Evolutionary conservation across 2,797 vertebrate species (phyloP).

Genomic region (Pantherophis vulpinus): DNA sequence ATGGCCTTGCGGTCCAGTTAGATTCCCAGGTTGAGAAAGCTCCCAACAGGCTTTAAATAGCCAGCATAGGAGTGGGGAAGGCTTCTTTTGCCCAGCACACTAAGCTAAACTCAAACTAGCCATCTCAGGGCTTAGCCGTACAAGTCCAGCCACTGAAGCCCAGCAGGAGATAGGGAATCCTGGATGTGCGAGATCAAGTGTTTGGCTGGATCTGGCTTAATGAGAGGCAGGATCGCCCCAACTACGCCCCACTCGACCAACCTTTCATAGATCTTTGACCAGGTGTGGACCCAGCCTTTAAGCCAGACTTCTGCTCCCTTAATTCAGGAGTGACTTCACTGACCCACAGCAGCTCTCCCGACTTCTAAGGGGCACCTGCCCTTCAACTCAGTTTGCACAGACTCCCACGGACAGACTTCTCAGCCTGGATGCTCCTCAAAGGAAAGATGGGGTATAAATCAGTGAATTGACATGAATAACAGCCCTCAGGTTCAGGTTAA

Average conservation of each 20-base stretch:
- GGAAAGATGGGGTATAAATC: background rate
- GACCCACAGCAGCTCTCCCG: background rate
- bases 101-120: background rate
- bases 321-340: background rate
- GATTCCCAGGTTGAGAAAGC: background rate
- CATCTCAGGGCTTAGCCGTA: background rate
- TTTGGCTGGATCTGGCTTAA: background rate
- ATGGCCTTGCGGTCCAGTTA: background rate
- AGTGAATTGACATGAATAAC: background rate
- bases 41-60: background rate
- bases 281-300: background rate
- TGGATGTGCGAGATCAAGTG: background rate
- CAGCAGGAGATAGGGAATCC: background rate
- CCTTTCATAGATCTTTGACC: background rate
- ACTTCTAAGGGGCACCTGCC: background rate
- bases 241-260: background rate
- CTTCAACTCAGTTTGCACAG: background rate
- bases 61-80: background rate
- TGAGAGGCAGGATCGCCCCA: background rate
- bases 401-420: background rate
- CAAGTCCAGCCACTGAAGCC: background rate
- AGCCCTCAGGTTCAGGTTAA: background rate
- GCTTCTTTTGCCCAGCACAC: background rate
- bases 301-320: background rate
- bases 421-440: too few species aligned